phyloP scores from a whole-genome alignment of 2,797 vertebrate genomes.

The Lepilemur ruficaudatus region DNA sequence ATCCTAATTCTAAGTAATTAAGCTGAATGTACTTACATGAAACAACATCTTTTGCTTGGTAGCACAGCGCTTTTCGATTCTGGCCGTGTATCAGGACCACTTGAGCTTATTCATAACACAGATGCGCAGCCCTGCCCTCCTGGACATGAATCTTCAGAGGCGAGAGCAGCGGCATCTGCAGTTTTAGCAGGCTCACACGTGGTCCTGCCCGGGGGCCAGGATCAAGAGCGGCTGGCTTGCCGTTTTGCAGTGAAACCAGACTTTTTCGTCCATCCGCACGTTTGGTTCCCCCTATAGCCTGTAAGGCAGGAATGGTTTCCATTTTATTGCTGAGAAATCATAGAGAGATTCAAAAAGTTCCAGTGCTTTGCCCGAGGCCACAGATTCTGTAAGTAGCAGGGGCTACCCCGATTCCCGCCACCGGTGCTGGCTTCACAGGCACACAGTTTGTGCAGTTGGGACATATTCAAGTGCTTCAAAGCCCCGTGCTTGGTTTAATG shows the following conservation, averaged over 20 bases:
- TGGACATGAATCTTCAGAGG: not conserved
- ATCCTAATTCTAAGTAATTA: not conserved
- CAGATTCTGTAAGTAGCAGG: not conserved
- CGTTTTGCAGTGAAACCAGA: not conserved
- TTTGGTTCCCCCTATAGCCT: not conserved
- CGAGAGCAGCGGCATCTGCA: not conserved
- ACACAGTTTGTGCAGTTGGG: accelerated
- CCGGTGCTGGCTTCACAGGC: accelerated
- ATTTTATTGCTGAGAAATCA: not conserved
- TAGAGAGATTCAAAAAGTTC: not conserved
- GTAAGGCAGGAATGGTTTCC: not conserved
- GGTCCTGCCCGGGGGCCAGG: not conserved
- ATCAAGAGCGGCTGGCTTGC: not conserved
- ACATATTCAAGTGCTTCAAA: not conserved
- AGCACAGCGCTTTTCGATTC: not conserved
- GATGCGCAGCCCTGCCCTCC: not conserved
- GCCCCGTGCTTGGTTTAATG: not conserved
- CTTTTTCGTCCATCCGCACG: not conserved
- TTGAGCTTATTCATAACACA: not conserved
- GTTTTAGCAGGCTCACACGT: not conserved
- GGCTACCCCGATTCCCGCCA: not conserved
- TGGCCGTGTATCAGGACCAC: not conserved
- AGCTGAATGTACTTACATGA: not conserved
- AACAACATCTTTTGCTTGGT: not conserved
- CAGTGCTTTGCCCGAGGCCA: not conserved